Evolutionary conservation across 1,140 invertebrate species (phyloP), one percentile per base, ranked within the genome.

Genomic region (Myzus persicae): DNA sequence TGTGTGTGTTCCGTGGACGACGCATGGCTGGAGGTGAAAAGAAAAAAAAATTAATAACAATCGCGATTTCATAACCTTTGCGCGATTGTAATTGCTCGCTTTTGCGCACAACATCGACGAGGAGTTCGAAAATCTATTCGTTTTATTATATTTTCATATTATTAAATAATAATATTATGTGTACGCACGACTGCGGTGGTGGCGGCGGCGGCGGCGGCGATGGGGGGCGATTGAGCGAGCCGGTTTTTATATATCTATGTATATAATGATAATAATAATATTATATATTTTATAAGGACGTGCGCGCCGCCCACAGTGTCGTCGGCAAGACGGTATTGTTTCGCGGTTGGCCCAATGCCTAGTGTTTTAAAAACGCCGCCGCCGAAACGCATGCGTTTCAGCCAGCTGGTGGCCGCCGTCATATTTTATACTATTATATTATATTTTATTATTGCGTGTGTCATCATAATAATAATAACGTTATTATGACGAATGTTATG

Each of bases 241-340:
- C 42, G 84, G 84, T 87, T 87, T n/a, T n/a, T n/a, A n/a, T 67
- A 5, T 14, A n/a, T n/a, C 4, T n/a, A n/a, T n/a, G 18, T n/a
- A 67, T 67, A n/a, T n/a, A 14, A n/a, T n/a, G n/a, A 67, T 67
- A 67, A n/a, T 67, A n/a, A 67, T 67, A 67, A 14, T 67, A 67
- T 67, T 67, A n/a, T 67, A n/a, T 67, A 67, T 44, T n/a, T 18
- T 46, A n/a, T n/a, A n/a, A 88, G 44, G 87, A 90, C 36, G 88
- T 31, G 88, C 51, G 88, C 88, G 38, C 91, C 91, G 91, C 91
- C 91, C 91, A 92, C 91, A 92, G 76, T 24, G 76, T 81, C 91
- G 91, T 20, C 76, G 42, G 76, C 76, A 92, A 92, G 91, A 92
- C 91, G 76, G 91, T 92, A 92, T 92, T 92, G 91, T 92, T 92